phyloP scores from a whole-genome alignment of 2,797 vertebrate species.

The Crypturellus tataupa region DNA sequence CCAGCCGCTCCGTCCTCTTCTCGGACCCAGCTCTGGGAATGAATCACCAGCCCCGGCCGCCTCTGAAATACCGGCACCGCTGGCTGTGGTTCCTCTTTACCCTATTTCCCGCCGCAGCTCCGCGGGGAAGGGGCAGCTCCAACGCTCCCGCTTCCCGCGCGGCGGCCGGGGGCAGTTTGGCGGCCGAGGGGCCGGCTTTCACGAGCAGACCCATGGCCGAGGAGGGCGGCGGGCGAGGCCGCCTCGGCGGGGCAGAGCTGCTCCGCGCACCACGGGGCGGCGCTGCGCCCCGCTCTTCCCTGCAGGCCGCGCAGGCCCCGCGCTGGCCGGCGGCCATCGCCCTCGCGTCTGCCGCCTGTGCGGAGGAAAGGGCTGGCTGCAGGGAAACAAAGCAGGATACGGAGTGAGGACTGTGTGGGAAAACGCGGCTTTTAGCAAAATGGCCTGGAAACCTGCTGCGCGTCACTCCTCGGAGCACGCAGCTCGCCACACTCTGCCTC shows the following conservation, averaged over 20 bases:
- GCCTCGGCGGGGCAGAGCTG: not conserved
- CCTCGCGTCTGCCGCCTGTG: not conserved
- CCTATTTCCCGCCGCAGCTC: rapidly evolving
- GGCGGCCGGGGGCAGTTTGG: too few species aligned
- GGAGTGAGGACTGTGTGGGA: rapidly evolving
- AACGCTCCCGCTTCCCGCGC: too few species aligned
- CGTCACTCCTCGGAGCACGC: not conserved
- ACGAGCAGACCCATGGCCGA: too few species aligned
- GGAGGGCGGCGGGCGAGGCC: too few species aligned
- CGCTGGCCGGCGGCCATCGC: not conserved
- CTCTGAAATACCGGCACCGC: not conserved
- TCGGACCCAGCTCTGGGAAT: not conserved
- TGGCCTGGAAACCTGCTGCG: not conserved
- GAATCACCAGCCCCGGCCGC: not conserved
- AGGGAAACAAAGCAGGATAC: not conserved
- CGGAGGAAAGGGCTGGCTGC: not conserved
- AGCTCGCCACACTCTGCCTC: not conserved
- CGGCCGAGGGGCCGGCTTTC: not conserved
- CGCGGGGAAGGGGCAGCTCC: rapidly evolving
- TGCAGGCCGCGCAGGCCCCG: too few species aligned
- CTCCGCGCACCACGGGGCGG: not conserved
- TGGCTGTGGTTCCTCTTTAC: not conserved
- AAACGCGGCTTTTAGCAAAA: not conserved
- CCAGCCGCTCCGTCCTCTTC: not conserved
- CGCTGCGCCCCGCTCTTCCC: not conserved